Conservation (phyloP, 2,888 invertebrate species). For the Meiosimyza platycephala region DNA sequence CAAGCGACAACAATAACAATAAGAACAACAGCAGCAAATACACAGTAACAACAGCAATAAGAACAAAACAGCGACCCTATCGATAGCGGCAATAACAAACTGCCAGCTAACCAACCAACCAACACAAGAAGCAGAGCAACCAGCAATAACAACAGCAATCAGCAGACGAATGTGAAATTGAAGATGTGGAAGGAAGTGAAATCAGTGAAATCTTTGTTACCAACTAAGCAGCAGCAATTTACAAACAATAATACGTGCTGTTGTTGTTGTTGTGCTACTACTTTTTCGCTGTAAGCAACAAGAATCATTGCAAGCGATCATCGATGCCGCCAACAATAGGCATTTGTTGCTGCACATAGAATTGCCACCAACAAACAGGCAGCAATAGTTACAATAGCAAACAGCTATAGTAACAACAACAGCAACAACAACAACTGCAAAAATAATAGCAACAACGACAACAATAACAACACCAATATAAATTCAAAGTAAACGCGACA, state of each 20-base stretch:
- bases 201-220: slow-evolving; percentile 37
- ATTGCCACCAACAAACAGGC: not conserved
- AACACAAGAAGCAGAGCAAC: slow-evolving; percentile 8
- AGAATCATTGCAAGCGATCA: not conserved
- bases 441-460: too few relatives aligned
- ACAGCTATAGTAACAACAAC: too few relatives aligned
- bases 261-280: slow-evolving; percentile 1
- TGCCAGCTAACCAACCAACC: too few relatives aligned
- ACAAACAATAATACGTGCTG: slow-evolving; percentile 44
- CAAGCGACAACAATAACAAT: slow-evolving; percentile 45
- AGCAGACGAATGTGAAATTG: slow-evolving; percentile 41
- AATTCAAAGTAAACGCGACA: too few relatives aligned
- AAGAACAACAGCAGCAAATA: slow-evolving; percentile 19
- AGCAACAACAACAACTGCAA: too few relatives aligned
- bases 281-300: slow-evolving; percentile 13
- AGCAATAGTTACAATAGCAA: too few relatives aligned
- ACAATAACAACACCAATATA: too few relatives aligned
- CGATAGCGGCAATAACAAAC: slow-evolving; percentile 5
- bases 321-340: not conserved
- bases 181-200: slow-evolving; percentile 35
- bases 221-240: slow-evolving; percentile 45
- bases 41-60: slow-evolving; percentile 1
- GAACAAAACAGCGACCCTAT: slow-evolving; percentile 12
- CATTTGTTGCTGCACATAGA: not conserved
- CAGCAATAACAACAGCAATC: slow-evolving; percentile 26